Base-by-base conservation (phyloP, 2,113 vertebrate species). In the Cariama cristata region DNA sequence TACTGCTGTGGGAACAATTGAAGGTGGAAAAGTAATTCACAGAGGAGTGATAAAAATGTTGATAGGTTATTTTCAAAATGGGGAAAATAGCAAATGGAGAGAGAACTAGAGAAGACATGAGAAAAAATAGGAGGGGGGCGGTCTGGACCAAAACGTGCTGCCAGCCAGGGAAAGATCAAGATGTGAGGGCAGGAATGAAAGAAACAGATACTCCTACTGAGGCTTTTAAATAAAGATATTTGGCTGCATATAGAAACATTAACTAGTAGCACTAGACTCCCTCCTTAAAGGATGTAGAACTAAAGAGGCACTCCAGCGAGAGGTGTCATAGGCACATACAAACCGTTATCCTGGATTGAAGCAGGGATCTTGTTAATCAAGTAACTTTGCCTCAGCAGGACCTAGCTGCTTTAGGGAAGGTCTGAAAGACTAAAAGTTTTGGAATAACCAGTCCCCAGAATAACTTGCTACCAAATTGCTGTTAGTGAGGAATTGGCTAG, bases 221-320 rank as follows among this genome's bases (percentile, higher is more conserved):
- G 86, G 20, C n/a, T 72, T 92, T 73, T 86, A 68, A 95, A 90
- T 59, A 64, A 73, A 89, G 77, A 45, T 10, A 58, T 92, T 91
- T 89, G 42, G 33, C 56, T 77, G 15, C 35, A 72, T 35, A 50
- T 83, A 44, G 58, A 83, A 71, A 67, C 6, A 3, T 75, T 77
- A 88, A 73, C 32, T 44, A 79, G 45, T 22, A 63, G 21, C 28
- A 67, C 14, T 55, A 53, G 11, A 58, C 20, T 75, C 35, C 16
- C 9, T 79, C 42, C 80, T 80, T 32, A 58, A 55, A 76, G 30
- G 27, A 60, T 30, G 7, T 13, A 81, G 26, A 79, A 38, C 23
- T 64, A 33, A 85, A 86, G 27, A 86, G 33, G 28, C 24, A 50
- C 16, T 88, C 35, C 38, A 47, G 13, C 27, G 40, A 73, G 55